Evolutionary conservation across 1,140 invertebrate genomes (phyloP).

Genomic region (Mya arenaria): DNA sequence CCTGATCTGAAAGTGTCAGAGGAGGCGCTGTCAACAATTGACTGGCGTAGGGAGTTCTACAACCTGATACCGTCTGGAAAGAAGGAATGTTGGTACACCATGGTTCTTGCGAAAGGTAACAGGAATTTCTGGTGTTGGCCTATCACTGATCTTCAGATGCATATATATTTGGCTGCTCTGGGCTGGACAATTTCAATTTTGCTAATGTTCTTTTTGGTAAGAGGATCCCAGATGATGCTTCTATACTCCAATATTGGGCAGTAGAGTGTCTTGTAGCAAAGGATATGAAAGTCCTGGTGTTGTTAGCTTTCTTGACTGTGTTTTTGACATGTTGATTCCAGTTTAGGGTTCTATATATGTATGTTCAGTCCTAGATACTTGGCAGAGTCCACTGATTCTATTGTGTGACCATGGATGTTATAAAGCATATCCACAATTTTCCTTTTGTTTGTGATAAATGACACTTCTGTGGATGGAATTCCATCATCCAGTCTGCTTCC

Average conservation of each 20-base stretch:
- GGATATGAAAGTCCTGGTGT: no score
- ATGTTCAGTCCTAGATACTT: slow-evolving; percentile 39
- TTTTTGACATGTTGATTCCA: slow-evolving; percentile 48
- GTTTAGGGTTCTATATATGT: slow-evolving; percentile 35
- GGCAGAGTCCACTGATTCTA: slow-evolving; percentile 36
- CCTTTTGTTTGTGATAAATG: slow-evolving; percentile 37
- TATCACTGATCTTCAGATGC: not conserved
- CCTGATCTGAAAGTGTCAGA: not conserved
- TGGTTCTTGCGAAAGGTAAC: not conserved
- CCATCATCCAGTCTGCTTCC: slow-evolving; percentile 49
- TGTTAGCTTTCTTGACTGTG: no score
- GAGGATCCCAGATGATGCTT: not conserved
- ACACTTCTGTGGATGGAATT: slow-evolving; percentile 48
- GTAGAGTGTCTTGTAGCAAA: no score
- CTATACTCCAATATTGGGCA: no score
- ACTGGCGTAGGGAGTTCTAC: not conserved
- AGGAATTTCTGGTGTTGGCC: not conserved
- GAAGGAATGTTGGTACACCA: not conserved
- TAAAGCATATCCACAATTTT: not conserved
- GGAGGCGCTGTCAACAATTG: not conserved
- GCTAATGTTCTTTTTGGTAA: not conserved
- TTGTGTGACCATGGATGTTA: slow-evolving; percentile 40
- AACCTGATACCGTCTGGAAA: not conserved
- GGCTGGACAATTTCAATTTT: not conserved
- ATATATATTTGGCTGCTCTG: not conserved